Evolutionary conservation across 1,140 invertebrate species (phyloP).

Genomic region (Drosophila pachea): DNA sequence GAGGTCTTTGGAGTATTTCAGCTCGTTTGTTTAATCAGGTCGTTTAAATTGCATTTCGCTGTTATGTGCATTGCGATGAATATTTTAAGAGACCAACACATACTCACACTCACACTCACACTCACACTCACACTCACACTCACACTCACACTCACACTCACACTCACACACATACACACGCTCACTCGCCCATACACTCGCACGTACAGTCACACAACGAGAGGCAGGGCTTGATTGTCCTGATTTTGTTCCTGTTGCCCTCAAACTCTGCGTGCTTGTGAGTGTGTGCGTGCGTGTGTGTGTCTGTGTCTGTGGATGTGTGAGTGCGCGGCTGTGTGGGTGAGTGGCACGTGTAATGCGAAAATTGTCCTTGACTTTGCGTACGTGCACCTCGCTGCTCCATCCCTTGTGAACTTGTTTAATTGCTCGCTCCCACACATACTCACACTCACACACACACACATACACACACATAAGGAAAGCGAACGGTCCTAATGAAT

Average conservation of each 20-base stretch:
- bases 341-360: constrained; percentile 58
- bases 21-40: constrained; percentile 54
- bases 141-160: no score
- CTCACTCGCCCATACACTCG: no score
- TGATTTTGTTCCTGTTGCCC: constrained; percentile 38
- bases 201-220: no score
- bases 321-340: constrained; percentile 8
- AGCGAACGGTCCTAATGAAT: constrained; percentile 64
- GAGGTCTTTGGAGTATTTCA: constrained; percentile 27
- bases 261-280: constrained; percentile 2
- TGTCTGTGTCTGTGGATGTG: constrained; percentile 6
- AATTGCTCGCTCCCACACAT: constrained; percentile 52
- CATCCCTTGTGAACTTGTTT: constrained; percentile 52
- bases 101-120: constrained; percentile 20
- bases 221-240: constrained; percentile 60
- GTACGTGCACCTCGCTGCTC: constrained; percentile 20
- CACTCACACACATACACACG: no score
- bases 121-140: neutral
- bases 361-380: constrained; percentile 75
- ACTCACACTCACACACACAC: constrained; percentile 37
- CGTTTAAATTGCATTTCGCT: constrained; percentile 56
- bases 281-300: constrained; percentile 29
- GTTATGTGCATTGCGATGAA: constrained; percentile 54
- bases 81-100: constrained; percentile 53
- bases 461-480: constrained; percentile 21